Percentiles rank a stretch among this genome's conserved stretches.
Evolutionary conservation across 2,113 vertebrate genomes (phyloP).

Genomic region (Pedetes capensis): DNA sequence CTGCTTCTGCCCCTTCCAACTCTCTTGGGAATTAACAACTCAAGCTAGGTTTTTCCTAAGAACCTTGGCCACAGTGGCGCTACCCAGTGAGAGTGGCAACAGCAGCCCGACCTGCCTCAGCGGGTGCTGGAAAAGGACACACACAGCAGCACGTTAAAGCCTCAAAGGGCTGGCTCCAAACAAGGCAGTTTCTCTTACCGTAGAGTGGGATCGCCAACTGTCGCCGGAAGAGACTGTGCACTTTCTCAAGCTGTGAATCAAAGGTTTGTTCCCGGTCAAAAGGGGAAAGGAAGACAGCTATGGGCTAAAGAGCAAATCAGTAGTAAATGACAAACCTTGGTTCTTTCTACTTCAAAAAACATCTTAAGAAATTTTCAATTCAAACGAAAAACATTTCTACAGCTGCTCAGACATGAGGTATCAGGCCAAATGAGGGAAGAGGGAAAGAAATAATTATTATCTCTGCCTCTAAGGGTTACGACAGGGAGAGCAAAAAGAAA

Average conservation of each 20-base stretch:
- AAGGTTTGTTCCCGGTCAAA: constrained; percentile 91
- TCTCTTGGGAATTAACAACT: background rate
- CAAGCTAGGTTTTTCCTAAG: background rate
- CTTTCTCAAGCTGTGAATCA: constrained; percentile 90
- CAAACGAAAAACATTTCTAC: background rate
- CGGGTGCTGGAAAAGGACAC: background rate
- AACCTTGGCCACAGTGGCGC: background rate
- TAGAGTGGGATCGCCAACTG: constrained; percentile 94
- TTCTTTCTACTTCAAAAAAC: constrained; percentile 42
- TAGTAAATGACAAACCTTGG: constrained; percentile 50
- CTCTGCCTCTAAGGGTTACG: background rate
- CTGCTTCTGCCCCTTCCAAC: background rate
- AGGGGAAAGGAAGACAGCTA: constrained; percentile 89
- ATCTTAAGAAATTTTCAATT: constrained; percentile 30
- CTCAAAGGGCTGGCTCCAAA: background rate
- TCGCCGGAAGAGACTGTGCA: constrained; percentile 93
- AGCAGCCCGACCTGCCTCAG: background rate
- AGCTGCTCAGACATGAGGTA: background rate
- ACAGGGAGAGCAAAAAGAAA: background rate
- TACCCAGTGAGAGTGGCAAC: background rate
- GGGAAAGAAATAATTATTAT: background rate
- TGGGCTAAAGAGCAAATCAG: constrained; percentile 85
- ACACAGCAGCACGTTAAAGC: background rate
- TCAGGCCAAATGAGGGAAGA: background rate
- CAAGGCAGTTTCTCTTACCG: constrained; percentile 83